Conservation (phyloP, 2,797 vertebrate genomes). For the Poecilia picta region DNA sequence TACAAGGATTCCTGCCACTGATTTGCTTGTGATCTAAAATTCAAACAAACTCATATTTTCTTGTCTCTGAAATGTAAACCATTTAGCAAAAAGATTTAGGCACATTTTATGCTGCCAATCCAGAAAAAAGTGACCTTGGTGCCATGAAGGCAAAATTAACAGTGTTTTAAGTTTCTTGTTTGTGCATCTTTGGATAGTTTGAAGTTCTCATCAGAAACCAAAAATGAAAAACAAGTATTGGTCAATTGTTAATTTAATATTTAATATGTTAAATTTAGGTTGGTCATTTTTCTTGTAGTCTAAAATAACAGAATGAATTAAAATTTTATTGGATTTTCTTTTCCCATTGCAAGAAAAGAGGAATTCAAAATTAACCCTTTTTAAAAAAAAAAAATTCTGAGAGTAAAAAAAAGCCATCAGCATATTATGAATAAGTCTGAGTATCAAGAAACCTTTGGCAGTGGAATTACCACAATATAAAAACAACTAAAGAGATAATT, state of each 20-base stretch:
- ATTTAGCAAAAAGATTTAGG: too few relatives aligned
- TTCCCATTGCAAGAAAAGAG: not conserved
- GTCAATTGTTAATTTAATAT: too few relatives aligned
- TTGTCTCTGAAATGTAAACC: too few relatives aligned
- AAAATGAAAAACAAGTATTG: too few relatives aligned
- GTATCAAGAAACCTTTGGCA: not conserved
- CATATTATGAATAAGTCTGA: not conserved
- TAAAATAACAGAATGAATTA: not conserved
- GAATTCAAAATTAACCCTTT: not conserved
- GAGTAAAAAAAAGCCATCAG: too few relatives aligned
- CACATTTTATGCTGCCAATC: too few relatives aligned
- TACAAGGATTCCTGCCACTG: too few relatives aligned
- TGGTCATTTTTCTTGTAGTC: not conserved
- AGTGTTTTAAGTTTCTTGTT: not conserved
- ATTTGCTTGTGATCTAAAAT: too few relatives aligned
- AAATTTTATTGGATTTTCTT: not conserved
- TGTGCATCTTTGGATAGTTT: not conserved
- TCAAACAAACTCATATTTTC: too few relatives aligned
- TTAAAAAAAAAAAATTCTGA: not conserved
- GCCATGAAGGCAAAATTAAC: not conserved
- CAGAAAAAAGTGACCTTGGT: not conserved
- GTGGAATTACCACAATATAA: not conserved
- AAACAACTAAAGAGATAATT: not conserved
- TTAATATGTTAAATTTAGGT: not conserved
- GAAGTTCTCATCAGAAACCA: too few relatives aligned